Base-by-base conservation (phyloP, 2,888 invertebrate genomes). In the Ophion ventricosus region DNA sequence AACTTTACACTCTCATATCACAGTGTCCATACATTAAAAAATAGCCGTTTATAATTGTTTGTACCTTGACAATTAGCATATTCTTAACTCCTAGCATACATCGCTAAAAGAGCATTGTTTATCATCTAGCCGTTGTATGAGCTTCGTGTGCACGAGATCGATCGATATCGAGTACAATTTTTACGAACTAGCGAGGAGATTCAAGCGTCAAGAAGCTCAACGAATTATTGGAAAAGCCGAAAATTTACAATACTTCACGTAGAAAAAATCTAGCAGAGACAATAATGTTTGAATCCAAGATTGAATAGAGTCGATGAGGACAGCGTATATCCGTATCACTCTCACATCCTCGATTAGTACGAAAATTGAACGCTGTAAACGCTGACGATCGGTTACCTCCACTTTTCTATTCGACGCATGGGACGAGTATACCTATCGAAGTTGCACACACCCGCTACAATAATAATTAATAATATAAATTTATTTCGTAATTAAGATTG, bases 1-100 rank as follows among this genome's bases (percentile, higher is more conserved):
- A 49, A 61, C n/a, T 49, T 54, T 73, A 69, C 26, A 56, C 70
- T 43, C 54, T 26, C 73, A 77, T 83, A 83, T 83, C 83, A 83
- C 83, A 83, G 80, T 63, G 69, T 64, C 72, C 54, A 61, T 43
- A 59, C 61, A 40, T 63, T 59, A 49, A 67, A 73, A 56, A 54
- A n/a, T 56, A 29, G 61, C 56, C 11, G 40, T 49, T 43, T 17
- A 25, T 43, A 43, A 10, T 23, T 67, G 35, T 25, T 43, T 14
- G 23, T 67, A 49, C 56, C 10, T 40, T 35, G 26, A 40, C 17
- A n/a, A 54, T 35, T 26, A 23, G 69, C 29, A 29, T 5, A 29
- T 76, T n/a, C 61, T 56, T 54, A 20, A 43, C 1, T 26, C 4
- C 56, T 79, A 54, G 17, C 10, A 17, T 25, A n/a, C 8, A 29